phyloP scores from a whole-genome alignment of 1,140 invertebrate genomes.

The Leptoteleia sp. region DNA sequence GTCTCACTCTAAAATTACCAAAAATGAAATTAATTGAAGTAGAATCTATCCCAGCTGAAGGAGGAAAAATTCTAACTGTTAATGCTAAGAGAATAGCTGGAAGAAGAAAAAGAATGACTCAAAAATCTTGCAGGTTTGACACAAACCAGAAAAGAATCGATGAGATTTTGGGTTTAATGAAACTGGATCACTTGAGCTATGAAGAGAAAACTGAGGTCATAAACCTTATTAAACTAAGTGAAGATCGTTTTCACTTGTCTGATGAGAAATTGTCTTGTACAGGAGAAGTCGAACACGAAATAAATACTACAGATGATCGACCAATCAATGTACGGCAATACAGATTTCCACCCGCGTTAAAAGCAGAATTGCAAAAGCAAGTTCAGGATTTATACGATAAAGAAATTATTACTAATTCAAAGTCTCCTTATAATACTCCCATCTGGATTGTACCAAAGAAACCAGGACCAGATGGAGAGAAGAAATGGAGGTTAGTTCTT shows the following conservation, averaged over 20 bases:
- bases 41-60: not conserved
- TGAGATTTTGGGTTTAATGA: not conserved
- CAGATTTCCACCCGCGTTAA: too few species aligned
- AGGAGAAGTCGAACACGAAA: not conserved
- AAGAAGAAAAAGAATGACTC: too few species aligned
- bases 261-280: not conserved
- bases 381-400: not conserved
- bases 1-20: not conserved
- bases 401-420: conserved; percentile 1
- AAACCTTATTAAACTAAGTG: not conserved
- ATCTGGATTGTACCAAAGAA: too few species aligned
- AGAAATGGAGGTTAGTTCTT: too few species aligned
- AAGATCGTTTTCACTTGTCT: not conserved
- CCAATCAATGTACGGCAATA: not conserved
- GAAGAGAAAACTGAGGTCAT: not conserved
- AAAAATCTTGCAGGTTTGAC: too few species aligned
- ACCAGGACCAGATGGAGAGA: too few species aligned
- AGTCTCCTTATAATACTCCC: too few species aligned
- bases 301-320: conserved; percentile 1
- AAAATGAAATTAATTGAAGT: conserved; percentile 5
- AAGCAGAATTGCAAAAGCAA: not conserved
- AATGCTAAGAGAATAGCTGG: too few species aligned
- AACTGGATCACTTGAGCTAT: not conserved
- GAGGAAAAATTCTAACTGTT: too few species aligned
- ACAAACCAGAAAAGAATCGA: not conserved